Evolutionary conservation across 2,797 vertebrate species (phyloP), one percentile per base, ranked within the genome.

Genomic region (Gobionotothen gibberifrons): DNA sequence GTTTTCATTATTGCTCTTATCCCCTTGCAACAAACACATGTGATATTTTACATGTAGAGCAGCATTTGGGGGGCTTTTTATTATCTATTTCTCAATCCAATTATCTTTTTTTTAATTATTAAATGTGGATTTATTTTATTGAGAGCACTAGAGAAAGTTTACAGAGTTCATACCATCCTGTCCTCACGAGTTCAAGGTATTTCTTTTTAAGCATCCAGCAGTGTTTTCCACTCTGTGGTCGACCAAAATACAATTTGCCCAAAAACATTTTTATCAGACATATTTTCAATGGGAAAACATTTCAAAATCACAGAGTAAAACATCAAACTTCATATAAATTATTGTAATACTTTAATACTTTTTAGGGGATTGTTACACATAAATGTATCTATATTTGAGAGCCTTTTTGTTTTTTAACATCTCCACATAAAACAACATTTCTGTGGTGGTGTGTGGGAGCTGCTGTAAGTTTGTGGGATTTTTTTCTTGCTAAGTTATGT

Each of bases 201-300:
- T 85, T 26, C 0, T 26, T 82, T 32, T 78, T 63, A 58, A 57
- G 53, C 57, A 52, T 56, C 12, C 5, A 5, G 57, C 15, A 43
- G n/a, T 16, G 71, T 3, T 72, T 72, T 53, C 46, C 39, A 61
- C 58, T 21, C 44, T 82, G 77, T n/a, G 75, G 82, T 80, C 9
- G 26, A 69, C 74, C 67, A 29, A 71, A 55, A 21, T 59, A 9
- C 68, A 47, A 54, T 29, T 21, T 3, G 21, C 12, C 64, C 22
- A 26, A 62, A 32, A 43, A 71, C 40, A 17, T 48, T 74, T 79
- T 60, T 42, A 19, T 39, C 17, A 52, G 36, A 65, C 61, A 62
- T 36, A 5, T 77, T 68, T 67, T 69, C 7, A 29, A 32, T 29
- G n/a, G n/a, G n/a, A n/a, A n/a, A n/a, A n/a, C n/a, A n/a, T n/a